Conservation (phyloP, 1,140 invertebrate species). For the Caenorhabditis latens region DNA sequence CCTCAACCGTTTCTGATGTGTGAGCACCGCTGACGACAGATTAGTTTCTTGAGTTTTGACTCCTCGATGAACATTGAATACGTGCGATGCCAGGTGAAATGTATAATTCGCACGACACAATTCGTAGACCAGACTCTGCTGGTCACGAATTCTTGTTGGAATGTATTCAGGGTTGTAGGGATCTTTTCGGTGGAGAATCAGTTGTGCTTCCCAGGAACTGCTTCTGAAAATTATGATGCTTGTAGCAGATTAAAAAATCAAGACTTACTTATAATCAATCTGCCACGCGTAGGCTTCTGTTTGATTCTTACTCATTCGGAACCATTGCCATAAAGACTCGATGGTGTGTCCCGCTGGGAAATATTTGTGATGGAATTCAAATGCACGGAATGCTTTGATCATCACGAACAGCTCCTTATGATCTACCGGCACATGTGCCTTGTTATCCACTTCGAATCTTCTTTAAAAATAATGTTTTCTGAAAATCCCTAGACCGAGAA, state of each 20-base stretch:
- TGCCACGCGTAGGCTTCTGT: slow-evolving; percentile 29
- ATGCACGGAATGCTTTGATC: slow-evolving; percentile 50
- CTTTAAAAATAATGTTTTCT: background rate
- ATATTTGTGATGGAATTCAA: slow-evolving; percentile 61
- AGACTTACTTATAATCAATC: slow-evolving; percentile 58
- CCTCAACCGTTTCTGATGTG: slow-evolving; percentile 43
- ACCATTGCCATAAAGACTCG: slow-evolving; percentile 61
- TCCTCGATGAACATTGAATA: slow-evolving; percentile 63
- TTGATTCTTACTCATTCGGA: slow-evolving; percentile 50
- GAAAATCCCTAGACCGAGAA: background rate
- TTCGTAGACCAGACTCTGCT: slow-evolving; percentile 60
- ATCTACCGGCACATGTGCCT: slow-evolving; percentile 30
- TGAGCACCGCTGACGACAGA: slow-evolving; percentile 38
- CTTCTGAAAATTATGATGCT: slow-evolving; percentile 10
- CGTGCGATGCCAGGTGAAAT: slow-evolving; percentile 59
- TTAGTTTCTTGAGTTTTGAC: slow-evolving; percentile 42
- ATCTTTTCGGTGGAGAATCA: slow-evolving; percentile 54
- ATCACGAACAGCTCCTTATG: slow-evolving; percentile 25
- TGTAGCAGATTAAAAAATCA: background rate
- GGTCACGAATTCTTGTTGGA: slow-evolving; percentile 59
- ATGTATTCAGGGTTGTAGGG: slow-evolving; percentile 56
- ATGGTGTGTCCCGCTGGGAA: slow-evolving; percentile 57
- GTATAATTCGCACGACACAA: slow-evolving; percentile 59
- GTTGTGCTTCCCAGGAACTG: slow-evolving; percentile 53
- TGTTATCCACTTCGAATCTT: slow-evolving; percentile 58